Evolutionary conservation across 2,797 vertebrate genomes (phyloP).

Genomic region (Falco columbarius): DNA sequence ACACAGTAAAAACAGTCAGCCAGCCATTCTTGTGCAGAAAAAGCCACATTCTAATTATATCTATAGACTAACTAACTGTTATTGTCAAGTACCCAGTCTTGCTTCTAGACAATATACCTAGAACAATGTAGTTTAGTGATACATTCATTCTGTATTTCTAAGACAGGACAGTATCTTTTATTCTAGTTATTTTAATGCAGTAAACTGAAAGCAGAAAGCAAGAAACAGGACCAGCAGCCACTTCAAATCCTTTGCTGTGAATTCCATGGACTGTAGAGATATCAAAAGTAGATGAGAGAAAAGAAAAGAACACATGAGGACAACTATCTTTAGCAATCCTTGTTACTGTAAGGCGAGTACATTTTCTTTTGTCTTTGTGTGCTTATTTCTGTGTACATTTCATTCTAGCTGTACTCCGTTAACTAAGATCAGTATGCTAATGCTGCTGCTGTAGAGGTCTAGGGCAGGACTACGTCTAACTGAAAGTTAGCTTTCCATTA

Average conservation of each 20-base stretch:
- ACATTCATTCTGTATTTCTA: background rate
- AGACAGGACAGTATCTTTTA: background rate
- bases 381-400: background rate
- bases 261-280: background rate
- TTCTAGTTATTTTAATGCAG: background rate
- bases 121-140: background rate
- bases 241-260: background rate
- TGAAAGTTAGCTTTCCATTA: background rate
- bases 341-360: background rate
- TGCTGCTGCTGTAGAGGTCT: background rate
- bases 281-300: background rate
- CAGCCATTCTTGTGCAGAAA: background rate
- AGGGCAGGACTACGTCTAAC: background rate
- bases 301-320: background rate
- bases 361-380: background rate
- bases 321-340: background rate
- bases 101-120: background rate
- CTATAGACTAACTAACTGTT: background rate
- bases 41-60: background rate
- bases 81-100: background rate
- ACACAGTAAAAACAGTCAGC: background rate
- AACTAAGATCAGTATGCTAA: background rate
- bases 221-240: background rate
- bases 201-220: background rate
- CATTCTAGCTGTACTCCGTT: background rate